These are phyloP conservation scores for Puma concolor DNA, from an alignment of 2,113 vertebrate genomes.

Conservation along the genomic window DNA sequence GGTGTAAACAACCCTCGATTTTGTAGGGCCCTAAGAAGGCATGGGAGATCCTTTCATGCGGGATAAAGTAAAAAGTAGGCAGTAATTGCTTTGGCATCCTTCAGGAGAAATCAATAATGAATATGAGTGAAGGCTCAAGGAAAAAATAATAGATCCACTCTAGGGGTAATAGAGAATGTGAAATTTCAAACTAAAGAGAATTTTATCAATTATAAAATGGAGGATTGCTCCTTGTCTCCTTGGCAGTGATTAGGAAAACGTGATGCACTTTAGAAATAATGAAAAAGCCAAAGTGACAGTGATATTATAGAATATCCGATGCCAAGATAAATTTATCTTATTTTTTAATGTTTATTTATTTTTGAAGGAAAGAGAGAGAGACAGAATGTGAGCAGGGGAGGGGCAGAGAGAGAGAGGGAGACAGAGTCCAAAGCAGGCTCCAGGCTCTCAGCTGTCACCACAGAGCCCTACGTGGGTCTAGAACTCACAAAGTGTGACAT, in stretches of 20 bases:
- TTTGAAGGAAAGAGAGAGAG: too few relatives aligned
- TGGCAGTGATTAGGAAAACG: constrained; percentile 52
- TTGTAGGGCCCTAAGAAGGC: constrained; percentile 73
- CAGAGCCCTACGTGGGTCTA: too few relatives aligned
- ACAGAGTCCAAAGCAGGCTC: too few relatives aligned
- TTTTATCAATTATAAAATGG: constrained; percentile 69
- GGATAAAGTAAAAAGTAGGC: constrained; percentile 72
- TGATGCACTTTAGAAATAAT: constrained; percentile 46
- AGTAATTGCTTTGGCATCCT: constrained; percentile 79
- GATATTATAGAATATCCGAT: constrained; percentile 14
- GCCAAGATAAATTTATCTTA: constrained; percentile 1
- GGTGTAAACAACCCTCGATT: constrained; percentile 80
- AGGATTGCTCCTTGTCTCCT: constrained; percentile 39
- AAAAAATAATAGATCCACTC: constrained; percentile 74
- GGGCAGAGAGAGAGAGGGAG: too few relatives aligned
- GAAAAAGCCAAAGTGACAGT: constrained; percentile 4
- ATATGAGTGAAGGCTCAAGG: constrained; percentile 78
- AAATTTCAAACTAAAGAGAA: constrained; percentile 75
- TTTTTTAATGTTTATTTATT: too few relatives aligned
- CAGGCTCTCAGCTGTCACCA: too few relatives aligned
- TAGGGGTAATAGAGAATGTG: constrained; percentile 58
- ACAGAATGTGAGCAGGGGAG: too few relatives aligned
- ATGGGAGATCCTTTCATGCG: constrained; percentile 71
- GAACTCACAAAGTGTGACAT: too few relatives aligned
- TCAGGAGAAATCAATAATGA: constrained; percentile 84